These are phyloP conservation scores for Esox masquinongy DNA, from an alignment of 2,797 vertebrate species.

Conservation along the genomic window DNA sequence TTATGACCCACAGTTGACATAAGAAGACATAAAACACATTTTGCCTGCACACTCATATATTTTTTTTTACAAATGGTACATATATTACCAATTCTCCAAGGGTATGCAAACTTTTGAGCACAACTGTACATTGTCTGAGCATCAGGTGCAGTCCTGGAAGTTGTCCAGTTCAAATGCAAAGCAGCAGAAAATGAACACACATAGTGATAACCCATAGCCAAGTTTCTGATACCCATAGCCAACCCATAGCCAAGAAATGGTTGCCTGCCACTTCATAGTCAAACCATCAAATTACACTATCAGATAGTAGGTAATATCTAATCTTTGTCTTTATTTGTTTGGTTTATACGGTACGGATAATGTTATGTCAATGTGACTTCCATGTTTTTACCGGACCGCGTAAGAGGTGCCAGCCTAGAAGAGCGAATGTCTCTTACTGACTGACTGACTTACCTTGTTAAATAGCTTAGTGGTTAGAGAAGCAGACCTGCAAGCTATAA, in stretches of 20 bases:
- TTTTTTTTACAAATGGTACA: too few relatives aligned
- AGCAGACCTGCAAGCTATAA: too few relatives aligned
- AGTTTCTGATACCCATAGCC: slow-evolving; percentile 22
- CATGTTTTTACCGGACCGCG: too few relatives aligned
- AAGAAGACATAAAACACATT: too few relatives aligned
- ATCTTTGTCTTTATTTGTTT: neutral
- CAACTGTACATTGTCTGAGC: slow-evolving; percentile 30
- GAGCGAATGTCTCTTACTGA: too few relatives aligned
- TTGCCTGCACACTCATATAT: too few relatives aligned
- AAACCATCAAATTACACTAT: slow-evolving; percentile 8
- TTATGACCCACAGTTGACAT: too few relatives aligned
- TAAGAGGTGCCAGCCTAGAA: too few relatives aligned
- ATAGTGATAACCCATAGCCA: slow-evolving; percentile 24
- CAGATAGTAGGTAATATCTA: neutral
- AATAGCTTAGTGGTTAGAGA: too few relatives aligned
- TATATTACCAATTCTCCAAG: too few relatives aligned
- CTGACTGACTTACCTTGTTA: too few relatives aligned
- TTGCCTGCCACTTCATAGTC: slow-evolving; percentile 43
- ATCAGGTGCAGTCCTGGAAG: slow-evolving; percentile 32
- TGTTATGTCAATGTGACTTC: slow-evolving; percentile 1
- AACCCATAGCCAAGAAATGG: slow-evolving; percentile 22
- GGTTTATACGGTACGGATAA: neutral
- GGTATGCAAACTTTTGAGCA: too few relatives aligned
- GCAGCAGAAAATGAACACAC: slow-evolving; percentile 33
- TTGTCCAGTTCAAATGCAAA: slow-evolving; percentile 42